Base-by-base conservation (phyloP, 2,888 invertebrate species). In the Pterostichus niger region DNA sequence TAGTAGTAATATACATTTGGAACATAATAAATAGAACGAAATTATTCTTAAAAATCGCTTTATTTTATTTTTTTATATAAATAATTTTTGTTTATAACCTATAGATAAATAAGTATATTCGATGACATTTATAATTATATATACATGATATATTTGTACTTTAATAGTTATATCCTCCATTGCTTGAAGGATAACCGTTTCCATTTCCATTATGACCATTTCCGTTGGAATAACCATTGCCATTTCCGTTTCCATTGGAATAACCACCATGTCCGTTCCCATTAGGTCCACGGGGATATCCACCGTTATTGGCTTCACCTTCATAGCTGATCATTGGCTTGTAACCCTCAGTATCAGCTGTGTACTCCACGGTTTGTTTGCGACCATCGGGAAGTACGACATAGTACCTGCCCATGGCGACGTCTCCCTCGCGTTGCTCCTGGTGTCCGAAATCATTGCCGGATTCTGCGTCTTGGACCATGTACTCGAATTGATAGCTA, bases 371-470 rank as follows among this genome's bases (percentile, higher is more conserved):
- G 6, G 93, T 92, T 87, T 94, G 94, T 86, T 92, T 91, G 83
- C 94, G 90, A 6, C 94, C 94, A 85, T 94, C 94, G 0, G 94
- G 94, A 49, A 94, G 90, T 86, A 93, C 91, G 85, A 94, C 94
- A 85, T 93, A 91, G 89, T 94, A 94, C 87, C 93, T 93, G 11
- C 94, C 94, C 84, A 92, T 92, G n/a, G 94, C 93, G 0, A 92
- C 92, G n/a, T 93, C 92, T 2, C 94, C 94, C 86, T 92, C 92
- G 86, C 93, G 93, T 10, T 92, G 91, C 87, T 94, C 94, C 17
- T 92, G 91, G 86, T 94, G 94, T 0, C 94, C 94, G 89, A 94
- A 94, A 86, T 94, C 94, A 84, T 94, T 93, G 0, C 94, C 94
- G 0, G 93, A 93, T 84, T 92, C 89, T 0, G 91, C 90, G 86